Evolutionary conservation across 2,888 invertebrate genomes (phyloP).

Genomic region (Drosophila prolongata): DNA sequence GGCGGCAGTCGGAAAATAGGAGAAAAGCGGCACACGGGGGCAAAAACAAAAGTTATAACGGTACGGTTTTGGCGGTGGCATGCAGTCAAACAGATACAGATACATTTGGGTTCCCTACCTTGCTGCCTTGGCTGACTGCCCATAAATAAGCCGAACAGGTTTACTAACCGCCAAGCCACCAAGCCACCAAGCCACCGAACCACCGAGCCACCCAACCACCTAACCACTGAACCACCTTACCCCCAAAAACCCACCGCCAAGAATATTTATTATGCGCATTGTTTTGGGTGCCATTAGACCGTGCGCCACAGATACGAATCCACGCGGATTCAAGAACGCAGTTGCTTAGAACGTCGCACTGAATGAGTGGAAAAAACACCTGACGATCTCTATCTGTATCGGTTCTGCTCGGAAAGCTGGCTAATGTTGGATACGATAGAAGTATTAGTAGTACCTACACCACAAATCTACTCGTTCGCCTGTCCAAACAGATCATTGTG

Average conservation of each 20-base stretch:
- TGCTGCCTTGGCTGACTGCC: conserved; percentile 40
- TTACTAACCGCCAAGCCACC: conserved; percentile 14
- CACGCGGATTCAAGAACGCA: conserved; percentile 35
- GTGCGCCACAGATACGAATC: conserved; percentile 43
- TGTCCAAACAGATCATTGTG: conserved; percentile 33
- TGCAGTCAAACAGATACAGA: conserved; percentile 20
- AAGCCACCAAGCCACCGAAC: conserved; percentile 6
- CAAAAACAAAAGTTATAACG: conserved; percentile 69
- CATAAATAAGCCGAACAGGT: conserved; percentile 50
- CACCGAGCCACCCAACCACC: background rate
- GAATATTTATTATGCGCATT: conserved; percentile 56
- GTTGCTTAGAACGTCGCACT: conserved; percentile 7
- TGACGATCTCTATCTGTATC: conserved; percentile 44
- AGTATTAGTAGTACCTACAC: background rate
- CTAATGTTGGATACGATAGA: conserved; percentile 20
- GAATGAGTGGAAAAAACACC: conserved; percentile 37
- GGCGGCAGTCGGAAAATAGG: background rate
- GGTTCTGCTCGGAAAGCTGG: conserved; percentile 44
- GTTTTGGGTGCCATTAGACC: conserved; percentile 57
- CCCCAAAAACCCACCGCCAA: conserved; percentile 27
- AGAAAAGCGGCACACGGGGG: conserved; percentile 8
- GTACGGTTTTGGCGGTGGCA: conserved; percentile 27
- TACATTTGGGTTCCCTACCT: conserved; percentile 13
- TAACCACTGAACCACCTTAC: conserved; percentile 13
- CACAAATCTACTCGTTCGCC: conserved; percentile 23